A percentile compares a stretch with the other conserved stretches of the same genome.
phyloP scores from a whole-genome alignment of 2,113 vertebrate genomes.

The Gila orcuttii region DNA sequence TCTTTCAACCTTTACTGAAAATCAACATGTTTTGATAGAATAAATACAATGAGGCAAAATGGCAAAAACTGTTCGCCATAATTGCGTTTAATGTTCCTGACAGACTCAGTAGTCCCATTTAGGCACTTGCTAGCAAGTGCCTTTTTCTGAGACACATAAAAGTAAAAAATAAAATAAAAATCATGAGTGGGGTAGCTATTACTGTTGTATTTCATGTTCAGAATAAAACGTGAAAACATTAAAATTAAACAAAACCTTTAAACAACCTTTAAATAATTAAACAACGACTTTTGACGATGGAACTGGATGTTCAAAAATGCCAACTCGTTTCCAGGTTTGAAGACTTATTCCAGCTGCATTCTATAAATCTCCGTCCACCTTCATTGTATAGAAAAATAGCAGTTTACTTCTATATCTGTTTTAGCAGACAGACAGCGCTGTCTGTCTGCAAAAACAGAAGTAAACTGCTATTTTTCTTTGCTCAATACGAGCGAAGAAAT shows the following conservation, averaged over 20 bases:
- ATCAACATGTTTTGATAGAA: background rate
- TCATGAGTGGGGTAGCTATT: background rate
- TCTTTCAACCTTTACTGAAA: background rate
- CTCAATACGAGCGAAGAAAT: no score
- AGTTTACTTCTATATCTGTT: constrained; percentile 12
- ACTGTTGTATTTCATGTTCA: background rate
- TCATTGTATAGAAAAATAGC: background rate
- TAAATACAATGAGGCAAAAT: background rate
- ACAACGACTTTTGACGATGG: background rate
- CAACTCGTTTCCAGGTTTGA: no score
- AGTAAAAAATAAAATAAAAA: background rate
- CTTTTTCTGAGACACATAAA: background rate
- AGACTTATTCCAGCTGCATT: no score
- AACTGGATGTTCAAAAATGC: background rate
- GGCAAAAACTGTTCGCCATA: background rate
- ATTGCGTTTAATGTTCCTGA: background rate
- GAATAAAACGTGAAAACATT: background rate
- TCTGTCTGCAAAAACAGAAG: no score
- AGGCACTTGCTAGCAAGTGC: background rate
- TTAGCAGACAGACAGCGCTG: background rate
- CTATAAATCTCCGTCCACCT: background rate
- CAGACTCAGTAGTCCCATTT: background rate
- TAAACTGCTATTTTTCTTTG: no score
- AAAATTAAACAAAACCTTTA: background rate
- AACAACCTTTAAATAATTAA: background rate